Evolutionary conservation across 2,888 invertebrate genomes (phyloP).

Genomic region (Pandemis heparana): DNA sequence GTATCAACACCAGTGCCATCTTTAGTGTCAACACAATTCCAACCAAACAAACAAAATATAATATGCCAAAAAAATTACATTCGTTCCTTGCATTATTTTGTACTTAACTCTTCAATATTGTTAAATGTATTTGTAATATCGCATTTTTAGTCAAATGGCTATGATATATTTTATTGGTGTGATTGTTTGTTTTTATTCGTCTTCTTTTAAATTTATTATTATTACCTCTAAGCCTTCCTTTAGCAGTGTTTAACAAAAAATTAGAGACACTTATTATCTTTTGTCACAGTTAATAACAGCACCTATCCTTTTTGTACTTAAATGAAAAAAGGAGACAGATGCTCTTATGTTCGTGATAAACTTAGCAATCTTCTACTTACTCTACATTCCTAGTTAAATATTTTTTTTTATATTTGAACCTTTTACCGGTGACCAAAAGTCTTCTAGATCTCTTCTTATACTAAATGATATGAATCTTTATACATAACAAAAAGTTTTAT

Average conservation of each 20-base stretch:
- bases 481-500: conserved; percentile 48
- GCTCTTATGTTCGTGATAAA: background rate
- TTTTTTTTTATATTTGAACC: conserved; percentile 23
- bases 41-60: conserved; percentile 33
- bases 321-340: background rate
- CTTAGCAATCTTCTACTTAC: background rate
- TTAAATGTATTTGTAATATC: conserved; percentile 46
- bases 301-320: background rate
- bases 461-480: conserved; percentile 39
- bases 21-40: conserved; percentile 18
- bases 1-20: conserved; percentile 35
- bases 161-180: conserved; percentile 31
- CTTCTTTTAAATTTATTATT: conserved; percentile 1
- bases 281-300: background rate
- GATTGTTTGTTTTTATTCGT: conserved; percentile 14
- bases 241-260: background rate
- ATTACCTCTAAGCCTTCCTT: conserved; percentile 28
- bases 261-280: background rate
- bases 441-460: conserved; percentile 29
- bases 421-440: conserved; percentile 20
- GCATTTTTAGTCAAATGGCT: conserved; percentile 35
- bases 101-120: conserved; percentile 45
- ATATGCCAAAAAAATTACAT: conserved; percentile 50
- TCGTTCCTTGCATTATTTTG: conserved; percentile 45
- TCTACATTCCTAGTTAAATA: conserved; percentile 32